Conservation (phyloP, 1,140 invertebrate genomes). For the Philopotamus ludificatus region DNA sequence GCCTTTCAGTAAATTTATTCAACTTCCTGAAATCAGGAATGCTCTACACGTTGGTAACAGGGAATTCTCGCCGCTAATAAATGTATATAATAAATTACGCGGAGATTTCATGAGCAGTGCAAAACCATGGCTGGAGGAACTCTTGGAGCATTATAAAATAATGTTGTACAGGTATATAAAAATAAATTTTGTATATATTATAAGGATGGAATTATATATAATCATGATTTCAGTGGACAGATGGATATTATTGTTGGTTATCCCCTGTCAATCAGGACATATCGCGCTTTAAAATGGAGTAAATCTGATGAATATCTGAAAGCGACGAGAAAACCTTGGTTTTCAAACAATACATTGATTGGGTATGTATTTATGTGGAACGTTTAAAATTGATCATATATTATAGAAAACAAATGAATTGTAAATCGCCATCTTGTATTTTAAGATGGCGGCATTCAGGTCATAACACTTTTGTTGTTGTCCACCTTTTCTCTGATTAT, state of each 20-base stretch:
- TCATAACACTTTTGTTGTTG: too few species aligned
- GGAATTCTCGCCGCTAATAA: slow-evolving; percentile 53
- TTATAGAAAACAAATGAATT: too few species aligned
- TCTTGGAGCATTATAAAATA: slow-evolving; percentile 66
- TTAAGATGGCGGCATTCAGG: too few species aligned
- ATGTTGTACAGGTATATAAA: slow-evolving; percentile 53
- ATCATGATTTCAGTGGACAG: slow-evolving; percentile 69
- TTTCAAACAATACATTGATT: slow-evolving; percentile 46
- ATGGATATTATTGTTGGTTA: slow-evolving; percentile 84
- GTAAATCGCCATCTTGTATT: too few species aligned
- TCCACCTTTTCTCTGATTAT: too few species aligned
- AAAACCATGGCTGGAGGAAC: slow-evolving; percentile 67
- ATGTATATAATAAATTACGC: slow-evolving; percentile 66
- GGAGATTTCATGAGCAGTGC: slow-evolving; percentile 78
- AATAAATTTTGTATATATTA: slow-evolving; percentile 12
- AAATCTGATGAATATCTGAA: slow-evolving; percentile 62
- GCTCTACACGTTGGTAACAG: slow-evolving; percentile 60
- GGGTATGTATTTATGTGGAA: slow-evolving; percentile 46
- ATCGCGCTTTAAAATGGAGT: slow-evolving; percentile 66
- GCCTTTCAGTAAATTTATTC: slow-evolving; percentile 58
- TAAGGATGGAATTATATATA: background rate
- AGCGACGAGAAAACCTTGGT: slow-evolving; percentile 53
- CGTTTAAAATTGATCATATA: too few species aligned
- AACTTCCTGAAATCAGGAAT: slow-evolving; percentile 61
- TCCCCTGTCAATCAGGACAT: slow-evolving; percentile 72